Evolutionary conservation across 2,888 invertebrate genomes (phyloP).

Genomic region (Bembecia ichneumoniformis): DNA sequence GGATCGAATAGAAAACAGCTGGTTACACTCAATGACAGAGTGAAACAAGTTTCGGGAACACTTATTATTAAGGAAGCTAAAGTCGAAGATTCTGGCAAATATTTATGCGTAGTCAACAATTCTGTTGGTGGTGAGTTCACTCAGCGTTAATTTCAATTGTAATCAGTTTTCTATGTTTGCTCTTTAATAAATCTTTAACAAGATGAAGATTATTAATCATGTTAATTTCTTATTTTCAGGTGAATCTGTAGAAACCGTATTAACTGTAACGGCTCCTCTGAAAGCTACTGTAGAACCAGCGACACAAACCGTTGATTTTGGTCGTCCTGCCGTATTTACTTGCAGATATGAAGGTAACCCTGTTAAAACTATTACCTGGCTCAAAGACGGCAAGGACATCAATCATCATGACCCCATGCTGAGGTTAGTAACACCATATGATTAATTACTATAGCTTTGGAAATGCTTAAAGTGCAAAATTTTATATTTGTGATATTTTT

Average conservation of each 20-base stretch:
- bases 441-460: no score
- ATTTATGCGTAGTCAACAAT: slow-evolving; percentile 94
- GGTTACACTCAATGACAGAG: slow-evolving; percentile 90
- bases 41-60: slow-evolving; percentile 94
- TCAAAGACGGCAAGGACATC: slow-evolving; percentile 91
- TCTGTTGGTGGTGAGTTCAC: slow-evolving; percentile 82
- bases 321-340: slow-evolving; percentile 91
- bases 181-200: neutral
- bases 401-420: slow-evolving; percentile 86
- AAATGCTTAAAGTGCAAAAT: neutral
- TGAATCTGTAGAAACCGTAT: slow-evolving; percentile 91
- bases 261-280: slow-evolving; percentile 93
- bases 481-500: neutral
- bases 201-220: neutral
- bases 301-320: slow-evolving; percentile 93
- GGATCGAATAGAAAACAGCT: slow-evolving; percentile 88
- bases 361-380: slow-evolving; percentile 91
- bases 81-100: slow-evolving; percentile 94
- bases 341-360: slow-evolving; percentile 93
- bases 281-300: slow-evolving; percentile 91
- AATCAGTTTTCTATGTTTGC: neutral
- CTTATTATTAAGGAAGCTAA: slow-evolving; percentile 92
- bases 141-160: neutral
- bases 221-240: slow-evolving; percentile 70
- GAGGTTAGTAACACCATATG: slow-evolving; percentile 30